Evolutionary conservation across 1,140 invertebrate species (phyloP).

Genomic region (Orius laevigatus): DNA sequence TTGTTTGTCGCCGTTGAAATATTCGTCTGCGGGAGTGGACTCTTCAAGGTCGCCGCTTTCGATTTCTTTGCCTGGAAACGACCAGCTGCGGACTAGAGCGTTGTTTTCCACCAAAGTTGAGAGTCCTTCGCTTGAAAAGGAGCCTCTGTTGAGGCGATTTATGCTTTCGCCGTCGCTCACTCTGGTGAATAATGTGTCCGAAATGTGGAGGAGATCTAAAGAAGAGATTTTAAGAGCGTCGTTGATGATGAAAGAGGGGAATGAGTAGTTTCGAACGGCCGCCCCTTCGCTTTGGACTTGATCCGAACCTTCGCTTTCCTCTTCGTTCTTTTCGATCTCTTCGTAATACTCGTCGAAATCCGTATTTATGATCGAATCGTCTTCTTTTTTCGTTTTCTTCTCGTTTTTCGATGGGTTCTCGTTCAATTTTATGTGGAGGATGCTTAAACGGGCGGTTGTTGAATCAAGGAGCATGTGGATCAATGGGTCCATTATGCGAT

Average conservation of each 20-base stretch:
- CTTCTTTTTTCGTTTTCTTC: slow-evolving; percentile 15
- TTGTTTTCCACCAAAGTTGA: slow-evolving; percentile 6
- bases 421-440: slow-evolving; percentile 60
- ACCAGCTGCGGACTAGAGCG: slow-evolving; percentile 22
- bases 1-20: slow-evolving; percentile 27
- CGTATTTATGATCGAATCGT: slow-evolving; percentile 27
- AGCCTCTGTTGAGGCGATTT: slow-evolving; percentile 13
- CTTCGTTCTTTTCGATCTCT: slow-evolving; percentile 17
- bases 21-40: slow-evolving; percentile 40
- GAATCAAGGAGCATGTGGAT: slow-evolving; percentile 62
- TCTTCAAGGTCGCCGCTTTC: slow-evolving; percentile 25
- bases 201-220: slow-evolving; percentile 20
- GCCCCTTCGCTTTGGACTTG: background rate
- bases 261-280: slow-evolving; percentile 18
- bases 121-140: slow-evolving; percentile 18
- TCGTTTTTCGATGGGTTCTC: background rate
- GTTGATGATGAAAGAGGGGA: slow-evolving; percentile 18
- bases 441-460: slow-evolving; percentile 67
- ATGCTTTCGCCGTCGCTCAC: slow-evolving; percentile 21
- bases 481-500: slow-evolving; percentile 61
- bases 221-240: slow-evolving; percentile 18
- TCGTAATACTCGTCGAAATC: slow-evolving; percentile 24
- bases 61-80: slow-evolving; percentile 20
- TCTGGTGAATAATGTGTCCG: slow-evolving; percentile 21
- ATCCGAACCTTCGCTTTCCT: background rate